phyloP scores from a whole-genome alignment of 2,797 vertebrate species.

The Sebastes cheni region DNA sequence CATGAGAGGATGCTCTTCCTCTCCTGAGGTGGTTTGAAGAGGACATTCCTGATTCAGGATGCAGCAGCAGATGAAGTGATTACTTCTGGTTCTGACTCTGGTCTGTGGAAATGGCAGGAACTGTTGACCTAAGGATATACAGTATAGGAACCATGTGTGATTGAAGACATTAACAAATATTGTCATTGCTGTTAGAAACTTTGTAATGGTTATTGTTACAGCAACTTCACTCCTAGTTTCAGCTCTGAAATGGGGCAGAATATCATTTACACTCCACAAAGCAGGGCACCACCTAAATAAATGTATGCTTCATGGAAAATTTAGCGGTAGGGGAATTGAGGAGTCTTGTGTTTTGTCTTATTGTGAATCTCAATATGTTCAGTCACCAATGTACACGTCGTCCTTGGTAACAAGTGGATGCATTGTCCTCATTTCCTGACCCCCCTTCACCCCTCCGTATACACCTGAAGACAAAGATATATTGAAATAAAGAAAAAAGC shows the following conservation, averaged over 20 bases:
- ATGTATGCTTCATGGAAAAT: slow-evolving; percentile 12
- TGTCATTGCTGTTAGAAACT: slow-evolving; percentile 2
- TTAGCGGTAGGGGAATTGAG: slow-evolving; percentile 1
- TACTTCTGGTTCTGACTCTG: slow-evolving; percentile 17
- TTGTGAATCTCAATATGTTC: slow-evolving; percentile 17
- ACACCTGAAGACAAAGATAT: slow-evolving; percentile 21
- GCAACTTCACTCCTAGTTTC: not conserved
- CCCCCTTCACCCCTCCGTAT: not conserved
- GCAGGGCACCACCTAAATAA: slow-evolving; percentile 20
- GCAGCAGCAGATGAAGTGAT: slow-evolving; percentile 49
- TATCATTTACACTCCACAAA: slow-evolving; percentile 13
- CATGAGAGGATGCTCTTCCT: slow-evolving; percentile 49
- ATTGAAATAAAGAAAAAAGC: not conserved
- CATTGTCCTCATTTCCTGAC: slow-evolving; percentile 20
- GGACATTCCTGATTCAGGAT: slow-evolving; percentile 54
- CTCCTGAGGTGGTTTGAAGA: slow-evolving; percentile 42
- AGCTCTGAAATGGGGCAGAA: slow-evolving; percentile 12
- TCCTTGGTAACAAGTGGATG: slow-evolving; percentile 29
- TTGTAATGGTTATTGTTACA: slow-evolving; percentile 14
- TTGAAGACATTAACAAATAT: slow-evolving; percentile 5
- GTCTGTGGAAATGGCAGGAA: slow-evolving; percentile 29
- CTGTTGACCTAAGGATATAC: slow-evolving; percentile 9
- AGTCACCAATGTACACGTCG: slow-evolving; percentile 4
- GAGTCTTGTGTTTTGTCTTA: not conserved
- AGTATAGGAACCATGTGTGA: slow-evolving; percentile 14